Base-by-base conservation (phyloP, 1,140 invertebrate species). In the Temnothorax nylanderi region DNA sequence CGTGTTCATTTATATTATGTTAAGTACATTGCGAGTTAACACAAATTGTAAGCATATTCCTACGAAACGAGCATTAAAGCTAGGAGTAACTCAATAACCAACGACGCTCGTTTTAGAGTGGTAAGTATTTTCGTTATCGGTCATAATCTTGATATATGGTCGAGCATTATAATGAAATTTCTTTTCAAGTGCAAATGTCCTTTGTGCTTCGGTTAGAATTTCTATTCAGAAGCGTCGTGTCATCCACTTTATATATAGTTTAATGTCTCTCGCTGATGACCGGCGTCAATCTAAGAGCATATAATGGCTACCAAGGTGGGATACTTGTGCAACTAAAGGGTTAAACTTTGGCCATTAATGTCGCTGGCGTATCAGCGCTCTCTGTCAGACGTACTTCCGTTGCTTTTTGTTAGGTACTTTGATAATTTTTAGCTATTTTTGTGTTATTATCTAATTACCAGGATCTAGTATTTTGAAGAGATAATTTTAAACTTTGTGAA, bases 261-360 rank as follows among this genome's bases (percentile, higher is more conserved):
- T 74, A 84, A 74, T 47, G 69, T 75, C 56, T 34, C 56, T 56
- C 41, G 80, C 54, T 75, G 80, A 84, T 84, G 69, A 84, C 54
- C 69, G 37, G 54, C 80, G 62, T 74, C 69, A 84, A 75, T 84
- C 54, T 74, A 54, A 81, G 47, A 81, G 41, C 41, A 34, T 71
- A 49, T 84, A 84, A 84, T 84, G 32, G 54, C 26, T 49, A 62
- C 16, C 16, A 51, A 60, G 54, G 44, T 26, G 41, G 26, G 18
- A 82, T 74, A 84, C 69, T 84, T 84, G 69, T 47, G 56, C 80
- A 37, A 60, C 26, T 84, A 84, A 84, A 75, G 41, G 80, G 69
- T 84, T 84, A 84, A 84, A 84, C 80, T 84, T 84, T 84, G 41
- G 26, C 54, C 54, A 84, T 84, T 84, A 84, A 84, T 74, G 80